A percentile compares a stretch with the other conserved stretches of the same genome.
phyloP scores from a whole-genome alignment of 2,888 invertebrate genomes.

The Ophion slaviceki region DNA sequence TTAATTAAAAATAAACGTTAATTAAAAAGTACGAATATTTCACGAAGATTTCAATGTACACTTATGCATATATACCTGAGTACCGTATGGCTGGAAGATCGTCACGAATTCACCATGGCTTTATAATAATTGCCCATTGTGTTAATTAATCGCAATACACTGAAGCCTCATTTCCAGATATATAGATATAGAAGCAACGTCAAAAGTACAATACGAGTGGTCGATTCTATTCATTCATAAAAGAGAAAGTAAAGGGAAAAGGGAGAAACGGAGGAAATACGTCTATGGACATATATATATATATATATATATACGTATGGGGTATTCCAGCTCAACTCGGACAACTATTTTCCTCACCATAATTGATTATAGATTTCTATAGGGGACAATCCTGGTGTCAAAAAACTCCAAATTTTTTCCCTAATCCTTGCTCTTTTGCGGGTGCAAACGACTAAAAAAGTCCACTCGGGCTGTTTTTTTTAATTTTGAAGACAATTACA shows the following conservation, averaged over 20 bases:
- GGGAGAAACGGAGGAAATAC: not conserved
- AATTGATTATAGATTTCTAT: too few relatives aligned
- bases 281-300: not conserved
- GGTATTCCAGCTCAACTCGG: too few relatives aligned
- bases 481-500: too few relatives aligned
- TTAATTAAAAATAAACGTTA: not conserved
- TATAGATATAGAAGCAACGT: not conserved
- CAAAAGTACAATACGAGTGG: conserved; percentile 25
- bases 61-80: not conserved
- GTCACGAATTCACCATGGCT: conserved; percentile 1
- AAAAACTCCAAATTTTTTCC: too few relatives aligned
- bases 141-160: conserved; percentile 43
- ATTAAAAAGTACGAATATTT: not conserved
- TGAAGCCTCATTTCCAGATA: conserved; percentile 7
- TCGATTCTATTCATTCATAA: conserved; percentile 40
- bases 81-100: not conserved
- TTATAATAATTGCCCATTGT: conserved; percentile 36
- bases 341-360: too few relatives aligned
- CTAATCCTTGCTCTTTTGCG: too few relatives aligned
- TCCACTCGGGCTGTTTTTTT: too few relatives aligned
- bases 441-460: too few relatives aligned
- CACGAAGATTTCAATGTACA: not conserved
- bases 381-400: too few relatives aligned
- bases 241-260: conserved; percentile 34
- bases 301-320: conserved; percentile 32